phyloP scores from a whole-genome alignment of 2,888 invertebrate genomes.

The Atethmia centrago region DNA sequence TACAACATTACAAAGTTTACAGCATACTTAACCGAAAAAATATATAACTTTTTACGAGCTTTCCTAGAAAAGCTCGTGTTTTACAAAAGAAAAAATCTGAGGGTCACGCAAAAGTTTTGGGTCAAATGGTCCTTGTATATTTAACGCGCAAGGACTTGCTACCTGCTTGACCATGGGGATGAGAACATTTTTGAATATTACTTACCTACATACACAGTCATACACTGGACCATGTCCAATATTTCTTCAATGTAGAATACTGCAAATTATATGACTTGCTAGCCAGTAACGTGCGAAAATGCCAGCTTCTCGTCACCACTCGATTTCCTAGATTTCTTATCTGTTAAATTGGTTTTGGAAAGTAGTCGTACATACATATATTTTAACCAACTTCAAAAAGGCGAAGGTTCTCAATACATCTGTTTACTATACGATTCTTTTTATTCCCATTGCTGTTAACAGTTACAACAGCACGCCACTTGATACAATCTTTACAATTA shows the following conservation, averaged over 20 bases:
- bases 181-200: conserved; percentile 23
- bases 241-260: conserved; percentile 11
- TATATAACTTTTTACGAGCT: conserved; percentile 39
- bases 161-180: conserved; percentile 46
- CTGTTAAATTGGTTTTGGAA: conserved; percentile 11
- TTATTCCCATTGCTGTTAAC: too few relatives aligned
- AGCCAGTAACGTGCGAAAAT: background rate
- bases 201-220: too few relatives aligned
- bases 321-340: background rate
- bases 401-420: too few relatives aligned
- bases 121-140: conserved; percentile 51
- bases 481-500: too few relatives aligned
- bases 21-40: conserved; percentile 2
- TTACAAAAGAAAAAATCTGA: conserved; percentile 39
- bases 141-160: conserved; percentile 24
- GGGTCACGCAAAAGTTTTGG: conserved; percentile 55
- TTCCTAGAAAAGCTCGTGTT: conserved; percentile 5
- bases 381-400: too few relatives aligned
- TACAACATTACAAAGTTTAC: conserved; percentile 27
- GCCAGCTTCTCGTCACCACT: background rate
- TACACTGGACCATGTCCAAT: too few relatives aligned
- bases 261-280: conserved; percentile 6
- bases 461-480: too few relatives aligned
- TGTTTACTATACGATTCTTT: too few relatives aligned
- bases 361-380: too few relatives aligned